These are phyloP conservation scores for Potamilus streckersoni DNA, from an alignment of 1,140 invertebrate genomes.

Conservation along the genomic window DNA sequence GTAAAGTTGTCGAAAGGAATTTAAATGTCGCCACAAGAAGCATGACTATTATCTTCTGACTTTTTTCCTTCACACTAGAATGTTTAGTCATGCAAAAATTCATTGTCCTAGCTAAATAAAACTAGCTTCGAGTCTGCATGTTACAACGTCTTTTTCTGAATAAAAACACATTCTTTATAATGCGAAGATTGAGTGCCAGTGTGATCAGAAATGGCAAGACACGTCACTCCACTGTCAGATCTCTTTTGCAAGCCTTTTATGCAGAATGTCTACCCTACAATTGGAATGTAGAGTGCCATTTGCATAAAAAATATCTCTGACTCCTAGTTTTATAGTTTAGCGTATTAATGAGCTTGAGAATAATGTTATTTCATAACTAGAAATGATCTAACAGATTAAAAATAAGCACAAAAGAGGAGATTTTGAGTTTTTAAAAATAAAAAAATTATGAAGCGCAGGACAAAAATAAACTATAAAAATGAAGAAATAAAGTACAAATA, in stretches of 20 bases:
- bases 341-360: too few species aligned
- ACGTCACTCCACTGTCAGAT: constrained; percentile 64
- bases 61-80: constrained; percentile 3
- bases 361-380: too few species aligned
- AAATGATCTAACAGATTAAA: too few species aligned
- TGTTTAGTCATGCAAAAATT: neutral
- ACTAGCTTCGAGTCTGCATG: neutral
- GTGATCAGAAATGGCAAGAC: constrained; percentile 55
- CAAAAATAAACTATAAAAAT: too few species aligned
- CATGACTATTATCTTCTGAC: constrained; percentile 54
- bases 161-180: constrained; percentile 44
- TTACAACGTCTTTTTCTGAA: constrained; percentile 23
- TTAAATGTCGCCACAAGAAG: constrained; percentile 59
- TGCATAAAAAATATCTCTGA: constrained; percentile 5
- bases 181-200: constrained; percentile 54
- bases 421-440: too few species aligned
- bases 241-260: constrained; percentile 41
- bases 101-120: neutral
- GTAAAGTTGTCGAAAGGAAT: constrained; percentile 62
- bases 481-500: too few species aligned
- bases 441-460: too few species aligned
- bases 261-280: constrained; percentile 31
- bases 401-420: too few species aligned
- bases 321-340: constrained; percentile 2
- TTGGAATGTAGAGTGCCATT: neutral